Percentiles rank a stretch among this genome's conserved stretches.
These are phyloP conservation scores for Aphodius granarius DNA, from an alignment of 2,888 invertebrate genomes.

Conservation along the genomic window DNA sequence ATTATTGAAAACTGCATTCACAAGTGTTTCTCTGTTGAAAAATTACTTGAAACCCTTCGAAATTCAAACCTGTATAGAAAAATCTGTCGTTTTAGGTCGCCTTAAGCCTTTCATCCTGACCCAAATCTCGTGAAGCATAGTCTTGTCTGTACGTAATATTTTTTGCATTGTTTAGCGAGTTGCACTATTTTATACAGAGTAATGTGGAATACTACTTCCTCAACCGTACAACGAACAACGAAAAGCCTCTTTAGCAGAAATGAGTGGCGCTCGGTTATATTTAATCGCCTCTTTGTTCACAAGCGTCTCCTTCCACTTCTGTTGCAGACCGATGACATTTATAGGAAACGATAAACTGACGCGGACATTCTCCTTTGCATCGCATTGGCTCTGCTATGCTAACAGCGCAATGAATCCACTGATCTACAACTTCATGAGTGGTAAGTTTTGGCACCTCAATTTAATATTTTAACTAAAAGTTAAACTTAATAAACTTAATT, in stretches of 20 bases:
- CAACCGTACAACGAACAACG: not conserved
- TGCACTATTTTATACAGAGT: not conserved
- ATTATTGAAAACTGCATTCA: no score
- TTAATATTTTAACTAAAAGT: not conserved
- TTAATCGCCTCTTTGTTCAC: not conserved
- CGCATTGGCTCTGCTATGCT: conserved; percentile 88
- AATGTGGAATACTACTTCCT: not conserved
- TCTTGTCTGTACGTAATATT: not conserved
- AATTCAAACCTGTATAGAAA: no score
- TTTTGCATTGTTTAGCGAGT: not conserved
- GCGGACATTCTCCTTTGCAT: conserved; percentile 69
- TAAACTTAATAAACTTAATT: not conserved
- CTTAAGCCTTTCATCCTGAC: not conserved
- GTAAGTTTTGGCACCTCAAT: no score
- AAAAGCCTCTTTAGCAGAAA: not conserved
- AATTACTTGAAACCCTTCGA: no score
- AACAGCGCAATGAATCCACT: conserved; percentile 92
- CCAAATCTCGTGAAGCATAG: not conserved
- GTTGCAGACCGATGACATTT: conserved; percentile 62
- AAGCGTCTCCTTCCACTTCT: not conserved
- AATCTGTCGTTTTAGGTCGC: not conserved
- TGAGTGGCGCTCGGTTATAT: not conserved
- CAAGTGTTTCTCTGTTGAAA: no score
- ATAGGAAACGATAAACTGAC: conserved; percentile 67
- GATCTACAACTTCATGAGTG: conserved; percentile 96